Base-by-base conservation (phyloP, 2,797 vertebrate species). In the Acridotheres tristis region DNA sequence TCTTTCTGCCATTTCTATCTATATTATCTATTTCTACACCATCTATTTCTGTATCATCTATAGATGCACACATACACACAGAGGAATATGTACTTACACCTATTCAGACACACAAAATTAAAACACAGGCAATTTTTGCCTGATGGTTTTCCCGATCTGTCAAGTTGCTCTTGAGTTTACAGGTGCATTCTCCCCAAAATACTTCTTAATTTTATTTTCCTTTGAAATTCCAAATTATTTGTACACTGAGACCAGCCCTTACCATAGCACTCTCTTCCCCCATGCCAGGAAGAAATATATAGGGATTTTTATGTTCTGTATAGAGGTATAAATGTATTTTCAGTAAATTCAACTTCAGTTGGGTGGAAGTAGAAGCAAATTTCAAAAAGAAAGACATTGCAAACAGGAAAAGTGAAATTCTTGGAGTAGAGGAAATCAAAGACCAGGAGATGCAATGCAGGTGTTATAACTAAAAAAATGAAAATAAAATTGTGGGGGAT, bases 181-280 rank as follows among this genome's bases (percentile, higher is more conserved):
- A 38, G 0, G 0, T 53, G 4, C 9, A 18, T 75, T 47, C 8
- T 27, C 5, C 10, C 11, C 34, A 42, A 55, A 10, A 38, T 9
- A 36, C 2, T 15, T 13, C 36, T 47, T 55, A 36, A 18, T 66
- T 85, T 38, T 36, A 11, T 51, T 80, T 68, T 85, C 18, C 43
- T 50, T 32, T 38, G 43, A 42, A 82, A 65, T 40, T 84, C 21
- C 34, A 15, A 54, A 38, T 57, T 32, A 18, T 80, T 77, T 83
- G 9, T 43, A 13, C 15, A 15, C 22, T 42, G 27, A 50, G 15
- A 51, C 10, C 30, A 55, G 27, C 13, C 4, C 7, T 85, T 51
- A 10, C 18, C 3, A 16, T 0, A 61, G 17, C 11, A 61, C 10
- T 40, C 5, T 21, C 10, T 42, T n/a, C n/a, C 10, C 2, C 15